A percentile compares a stretch with the other conserved stretches of the same genome.
phyloP scores from a whole-genome alignment of 2,888 invertebrate species.

The Agapetus fuscipes region DNA sequence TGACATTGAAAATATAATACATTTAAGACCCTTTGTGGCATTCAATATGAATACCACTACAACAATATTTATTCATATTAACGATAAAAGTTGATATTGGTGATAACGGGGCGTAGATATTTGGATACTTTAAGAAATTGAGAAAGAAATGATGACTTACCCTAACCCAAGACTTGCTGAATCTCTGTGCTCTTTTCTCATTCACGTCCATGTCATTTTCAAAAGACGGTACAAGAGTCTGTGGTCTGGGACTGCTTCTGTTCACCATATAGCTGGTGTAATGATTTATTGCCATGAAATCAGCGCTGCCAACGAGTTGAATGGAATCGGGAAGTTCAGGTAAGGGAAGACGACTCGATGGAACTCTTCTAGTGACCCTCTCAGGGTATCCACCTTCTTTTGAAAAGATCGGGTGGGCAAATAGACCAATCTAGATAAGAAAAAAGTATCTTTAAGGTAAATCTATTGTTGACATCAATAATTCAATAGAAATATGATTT shows the following conservation, averaged over 20 bases:
- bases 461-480: not conserved
- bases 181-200: not conserved
- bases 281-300: conserved; percentile 40
- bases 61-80: too few relatives aligned
- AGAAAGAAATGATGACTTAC: too few relatives aligned
- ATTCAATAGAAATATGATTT: not conserved
- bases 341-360: conserved; percentile 25
- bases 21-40: too few relatives aligned
- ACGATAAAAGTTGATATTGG: too few relatives aligned
- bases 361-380: conserved; percentile 25
- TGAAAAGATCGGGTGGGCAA: conserved; percentile 24
- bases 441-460: not conserved
- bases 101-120: too few relatives aligned
- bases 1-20: too few relatives aligned
- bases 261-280: conserved; percentile 25
- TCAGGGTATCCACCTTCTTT: conserved; percentile 27
- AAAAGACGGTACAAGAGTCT: conserved; percentile 3
- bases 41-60: too few relatives aligned
- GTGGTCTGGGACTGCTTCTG: not conserved
- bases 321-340: conserved; percentile 16
- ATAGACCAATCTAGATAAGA: conserved; percentile 21
- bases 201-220: conserved; percentile 1
- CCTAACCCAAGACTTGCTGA: not conserved
- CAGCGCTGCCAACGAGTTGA: conserved; percentile 29
- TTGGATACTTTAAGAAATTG: too few relatives aligned